Base-by-base conservation (phyloP, 2,113 vertebrate genomes). In the Melanotaenia duboulayi region DNA sequence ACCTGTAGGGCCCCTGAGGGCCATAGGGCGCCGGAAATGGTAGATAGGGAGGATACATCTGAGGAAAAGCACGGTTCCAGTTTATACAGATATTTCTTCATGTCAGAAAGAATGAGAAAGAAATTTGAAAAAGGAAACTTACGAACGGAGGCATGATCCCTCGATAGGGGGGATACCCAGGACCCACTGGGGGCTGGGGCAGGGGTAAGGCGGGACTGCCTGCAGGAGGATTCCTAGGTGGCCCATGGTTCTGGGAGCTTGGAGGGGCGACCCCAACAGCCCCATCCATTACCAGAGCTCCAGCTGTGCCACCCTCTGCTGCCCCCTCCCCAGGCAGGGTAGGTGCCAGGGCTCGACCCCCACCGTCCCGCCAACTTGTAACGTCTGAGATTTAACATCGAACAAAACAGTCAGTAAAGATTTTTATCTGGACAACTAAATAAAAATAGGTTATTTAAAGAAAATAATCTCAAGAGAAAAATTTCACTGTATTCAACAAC, bases 41-140 rank as follows among this genome's bases (percentile, higher is more conserved):
- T 90, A 97, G 90, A 87, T 96, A 97, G 4, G 96, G 95, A 86
- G 96, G 92, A 89, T 96, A 97, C 96, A 97, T 97, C 96, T 97
- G 71, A 12, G 79, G 79, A 52, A 67, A 19, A 61, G 56, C 40
- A 25, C 51, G 4, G 12, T 42, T 25, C 0, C 2, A 8, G 4
- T 42, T 82, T 16, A 72, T 16, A 56, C 7, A 48, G 0, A n/a
- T 14, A 35, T 50, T 35, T 7, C 16, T 62, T 50, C n/a, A 14
- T 23, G 0, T 0, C 16, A 10, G 19, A 13, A 52, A 6, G 32
- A 48, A 37, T 0, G 4, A 5, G 0, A 58, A 7, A 3, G 3
- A 32, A 76, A 62, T 51, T 2, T 2, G 28, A 28, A 44, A 62
- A 35, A 50, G 2, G 11, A 32, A 62, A 96, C 96, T 95, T 90